Base-by-base conservation (phyloP, 2,888 invertebrate genomes). In the Acleris laterana region DNA sequence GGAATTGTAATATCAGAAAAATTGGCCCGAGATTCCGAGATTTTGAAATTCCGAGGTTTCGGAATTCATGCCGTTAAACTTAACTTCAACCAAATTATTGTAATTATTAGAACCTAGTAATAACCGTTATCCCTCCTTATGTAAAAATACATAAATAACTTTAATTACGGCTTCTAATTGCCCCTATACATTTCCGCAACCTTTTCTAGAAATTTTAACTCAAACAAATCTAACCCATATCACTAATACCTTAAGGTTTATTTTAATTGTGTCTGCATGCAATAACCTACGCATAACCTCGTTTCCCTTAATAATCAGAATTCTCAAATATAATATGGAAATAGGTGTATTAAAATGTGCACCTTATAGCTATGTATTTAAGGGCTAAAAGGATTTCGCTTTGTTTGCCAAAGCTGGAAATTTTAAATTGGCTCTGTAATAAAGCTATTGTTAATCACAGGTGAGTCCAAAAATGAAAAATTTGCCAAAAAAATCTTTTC, bases 251-350 rank as follows among this genome's bases (percentile, higher is more conserved):
- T 22, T 9, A 58, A 48, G 11, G 48, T 46, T 22, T 16, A 38
- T 16, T 48, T 58, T 5, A 17, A n/a, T 11, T 17, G 4, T 51
- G 5, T 50, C n/a, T 42, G n/a, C 25, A 48, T 63, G 58, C 52
- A 48, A 46, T 48, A 46, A 57, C 57, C 48, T 63, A 57, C 63
- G 46, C 48, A n/a, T 53, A 59, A 63, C 63, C 63, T 63, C 63
- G 48, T 58, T 63, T 48, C 59, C 52, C 48, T 59, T 63, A 52
- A 58, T 63, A 63, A 63, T 58, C 51, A 25, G 51, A 32, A 28
- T 38, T 38, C 50, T 32, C 20, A 51, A 63, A 51, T 57, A 49
- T 5, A 44, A 42, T 32, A 44, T 46, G 32, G 32, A 48, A 58
- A 25, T 3, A 19, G 1, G n/a, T 13, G 32, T 13, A 11, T 22